Percentiles rank a stretch among this genome's conserved stretches.
phyloP scores from a whole-genome alignment of 2,797 vertebrate species.

The Squalus acanthias region DNA sequence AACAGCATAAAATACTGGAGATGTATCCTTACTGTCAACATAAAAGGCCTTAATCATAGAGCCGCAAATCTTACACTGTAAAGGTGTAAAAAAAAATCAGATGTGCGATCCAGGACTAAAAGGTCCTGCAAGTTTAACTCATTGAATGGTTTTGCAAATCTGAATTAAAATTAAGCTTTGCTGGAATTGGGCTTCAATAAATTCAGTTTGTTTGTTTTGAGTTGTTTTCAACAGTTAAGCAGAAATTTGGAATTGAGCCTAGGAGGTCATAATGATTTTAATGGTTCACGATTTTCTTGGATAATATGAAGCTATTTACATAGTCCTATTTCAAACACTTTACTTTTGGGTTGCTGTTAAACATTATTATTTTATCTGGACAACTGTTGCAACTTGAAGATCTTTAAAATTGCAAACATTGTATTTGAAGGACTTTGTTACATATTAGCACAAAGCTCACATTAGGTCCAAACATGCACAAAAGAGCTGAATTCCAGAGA shows the following conservation, averaged over 20 bases:
- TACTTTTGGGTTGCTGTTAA: neutral
- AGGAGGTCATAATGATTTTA: neutral
- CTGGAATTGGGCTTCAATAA: neutral
- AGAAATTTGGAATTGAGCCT: neutral
- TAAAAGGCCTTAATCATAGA: neutral
- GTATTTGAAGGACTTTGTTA: neutral
- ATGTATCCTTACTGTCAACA: neutral
- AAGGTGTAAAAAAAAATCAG: neutral
- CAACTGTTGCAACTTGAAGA: slow-evolving; percentile 13
- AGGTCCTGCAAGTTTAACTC: neutral
- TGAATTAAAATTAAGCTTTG: neutral
- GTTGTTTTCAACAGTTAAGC: neutral
- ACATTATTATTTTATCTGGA: neutral
- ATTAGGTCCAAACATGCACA: too few relatives aligned
- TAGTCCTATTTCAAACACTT: neutral
- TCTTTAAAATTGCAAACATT: neutral
- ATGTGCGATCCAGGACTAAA: neutral
- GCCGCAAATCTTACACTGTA: neutral
- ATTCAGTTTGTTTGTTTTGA: neutral
- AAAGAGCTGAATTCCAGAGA: too few relatives aligned
- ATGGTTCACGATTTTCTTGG: neutral
- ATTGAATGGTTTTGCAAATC: neutral
- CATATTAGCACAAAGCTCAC: too few relatives aligned
- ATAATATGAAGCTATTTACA: neutral
- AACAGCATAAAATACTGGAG: neutral